Conservation (phyloP, 64 coral and sea anemone genomes). For the Montipora efflorescens region DNA sequence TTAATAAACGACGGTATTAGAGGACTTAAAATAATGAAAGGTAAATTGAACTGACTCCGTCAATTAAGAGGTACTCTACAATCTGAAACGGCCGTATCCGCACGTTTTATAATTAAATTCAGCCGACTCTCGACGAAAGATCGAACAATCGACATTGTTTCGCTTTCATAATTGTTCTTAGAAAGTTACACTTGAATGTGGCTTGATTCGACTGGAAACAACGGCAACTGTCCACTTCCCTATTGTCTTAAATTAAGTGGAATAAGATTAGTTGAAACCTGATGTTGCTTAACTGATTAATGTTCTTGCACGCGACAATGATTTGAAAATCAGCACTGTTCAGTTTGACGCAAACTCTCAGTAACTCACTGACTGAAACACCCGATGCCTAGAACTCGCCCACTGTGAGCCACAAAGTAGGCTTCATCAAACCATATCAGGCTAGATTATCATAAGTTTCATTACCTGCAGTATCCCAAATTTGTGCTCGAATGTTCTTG, state of each 20-base stretch:
- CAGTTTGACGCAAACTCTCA: background rate
- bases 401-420: no score
- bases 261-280: background rate
- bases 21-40: background rate
- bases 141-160: no score
- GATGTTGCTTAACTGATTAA: background rate
- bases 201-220: background rate
- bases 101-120: no score
- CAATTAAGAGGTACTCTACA: background rate
- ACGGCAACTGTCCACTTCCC: background rate
- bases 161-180: background rate
- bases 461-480: conserved; percentile 99
- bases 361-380: no score
- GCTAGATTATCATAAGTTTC: background rate
- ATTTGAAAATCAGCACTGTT: background rate
- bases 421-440: no score
- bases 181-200: background rate
- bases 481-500: conserved; percentile 93
- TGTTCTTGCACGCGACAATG: background rate
- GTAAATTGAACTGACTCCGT: background rate
- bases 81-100: no score
- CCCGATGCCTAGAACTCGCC: no score
- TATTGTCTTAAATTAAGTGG: background rate
- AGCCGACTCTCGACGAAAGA: no score
- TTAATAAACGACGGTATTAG: no score